phyloP scores from a whole-genome alignment of 2,113 vertebrate species.

The Mugil cephalus region DNA sequence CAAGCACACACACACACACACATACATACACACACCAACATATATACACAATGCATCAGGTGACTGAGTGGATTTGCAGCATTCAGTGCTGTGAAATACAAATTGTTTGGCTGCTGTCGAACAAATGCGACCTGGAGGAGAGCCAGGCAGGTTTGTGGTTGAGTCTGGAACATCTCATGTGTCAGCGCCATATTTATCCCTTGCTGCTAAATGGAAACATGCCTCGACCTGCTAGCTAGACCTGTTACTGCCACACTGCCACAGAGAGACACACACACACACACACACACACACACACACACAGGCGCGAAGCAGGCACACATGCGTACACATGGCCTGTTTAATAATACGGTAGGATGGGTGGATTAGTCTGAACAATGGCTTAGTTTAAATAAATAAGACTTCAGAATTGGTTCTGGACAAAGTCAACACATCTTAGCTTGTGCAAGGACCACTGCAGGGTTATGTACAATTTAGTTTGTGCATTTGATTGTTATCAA shows the following conservation, averaged over 20 bases:
- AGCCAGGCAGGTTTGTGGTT: slow-evolving; percentile 69
- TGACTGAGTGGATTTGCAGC: slow-evolving; percentile 62
- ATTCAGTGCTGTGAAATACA: slow-evolving; percentile 61
- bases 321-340: slow-evolving; percentile 27
- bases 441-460: background rate
- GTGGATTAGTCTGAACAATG: slow-evolving; percentile 33
- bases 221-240: slow-evolving; percentile 64
- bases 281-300: slow-evolving; percentile 19
- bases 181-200: slow-evolving; percentile 77
- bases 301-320: no score
- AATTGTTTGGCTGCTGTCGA: slow-evolving; percentile 68
- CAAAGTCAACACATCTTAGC: slow-evolving; percentile 16
- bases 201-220: slow-evolving; percentile 74
- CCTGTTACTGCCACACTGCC: slow-evolving; percentile 50
- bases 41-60: slow-evolving; percentile 11
- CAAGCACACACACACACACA: background rate
- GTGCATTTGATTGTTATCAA: slow-evolving; percentile 3
- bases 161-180: slow-evolving; percentile 76
- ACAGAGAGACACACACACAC: slow-evolving; percentile 27
- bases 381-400: slow-evolving; percentile 44
- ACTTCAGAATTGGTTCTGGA: slow-evolving; percentile 5
- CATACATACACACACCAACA: background rate
- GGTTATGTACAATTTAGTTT: slow-evolving; percentile 2
- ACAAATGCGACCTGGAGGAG: slow-evolving; percentile 70
- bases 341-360: slow-evolving; percentile 23